Conservation (phyloP, 2,113 vertebrate species). For the Scartelaos histophorus region DNA sequence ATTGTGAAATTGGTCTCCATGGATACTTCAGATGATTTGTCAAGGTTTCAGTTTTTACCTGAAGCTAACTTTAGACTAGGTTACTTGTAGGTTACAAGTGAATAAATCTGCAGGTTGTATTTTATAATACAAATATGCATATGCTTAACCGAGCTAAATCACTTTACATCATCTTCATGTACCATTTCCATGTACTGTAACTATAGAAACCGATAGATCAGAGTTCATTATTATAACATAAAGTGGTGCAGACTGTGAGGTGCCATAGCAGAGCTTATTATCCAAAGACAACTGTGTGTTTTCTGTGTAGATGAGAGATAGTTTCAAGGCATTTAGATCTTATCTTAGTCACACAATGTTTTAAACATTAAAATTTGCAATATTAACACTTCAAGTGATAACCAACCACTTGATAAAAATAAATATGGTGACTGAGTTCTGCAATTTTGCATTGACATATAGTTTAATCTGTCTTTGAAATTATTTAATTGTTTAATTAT, state of each 20-base stretch:
- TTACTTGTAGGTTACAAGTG: no score
- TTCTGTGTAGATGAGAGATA: conserved; percentile 1
- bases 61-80: background rate
- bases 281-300: conserved; percentile 12
- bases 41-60: background rate
- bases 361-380: background rate
- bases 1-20: conserved; percentile 52
- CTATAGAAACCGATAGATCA: conserved; percentile 56
- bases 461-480: no score
- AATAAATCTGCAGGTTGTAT: background rate
- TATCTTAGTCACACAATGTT: background rate
- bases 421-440: no score
- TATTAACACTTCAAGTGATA: background rate
- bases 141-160: background rate
- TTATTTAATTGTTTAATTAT: no score
- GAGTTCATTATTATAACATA: conserved; percentile 8
- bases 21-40: conserved; percentile 28
- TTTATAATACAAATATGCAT: conserved; percentile 1
- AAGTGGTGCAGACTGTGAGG: conserved; percentile 19
- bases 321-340: background rate
- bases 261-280: conserved; percentile 17
- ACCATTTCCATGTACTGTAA: conserved; percentile 28
- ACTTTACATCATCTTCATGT: background rate
- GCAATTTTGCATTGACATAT: no score
- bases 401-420: background rate